Evolutionary conservation across 1,140 invertebrate species (phyloP).

Genomic region (Ephestia elutella): DNA sequence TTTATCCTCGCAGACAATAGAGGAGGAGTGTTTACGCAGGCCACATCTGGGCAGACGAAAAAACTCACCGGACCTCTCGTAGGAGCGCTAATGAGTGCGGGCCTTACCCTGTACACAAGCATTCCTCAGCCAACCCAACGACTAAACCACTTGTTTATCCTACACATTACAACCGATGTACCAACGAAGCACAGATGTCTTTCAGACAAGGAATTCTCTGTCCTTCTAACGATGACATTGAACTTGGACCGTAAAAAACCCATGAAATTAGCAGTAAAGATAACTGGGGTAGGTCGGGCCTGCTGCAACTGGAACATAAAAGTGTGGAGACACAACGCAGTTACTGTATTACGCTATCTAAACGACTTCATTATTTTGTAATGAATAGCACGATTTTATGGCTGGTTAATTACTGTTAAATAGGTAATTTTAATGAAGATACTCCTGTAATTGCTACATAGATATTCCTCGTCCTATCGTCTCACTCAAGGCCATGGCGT

Average conservation of each 20-base stretch:
- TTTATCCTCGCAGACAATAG: conserved; percentile 58
- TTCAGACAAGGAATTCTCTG: conserved; percentile 42
- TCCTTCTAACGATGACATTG: conserved; percentile 56
- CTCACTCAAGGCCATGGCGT: no score
- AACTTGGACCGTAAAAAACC: conserved; percentile 66
- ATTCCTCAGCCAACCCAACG: conserved; percentile 34
- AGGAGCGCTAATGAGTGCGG: conserved; percentile 57
- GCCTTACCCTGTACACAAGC: conserved; percentile 29
- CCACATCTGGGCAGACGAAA: conserved; percentile 64
- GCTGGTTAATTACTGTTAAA: conserved; percentile 11
- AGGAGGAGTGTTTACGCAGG: conserved; percentile 57
- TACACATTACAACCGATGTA: conserved; percentile 30
- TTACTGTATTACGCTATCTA: neutral
- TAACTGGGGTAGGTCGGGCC: conserved; percentile 56
- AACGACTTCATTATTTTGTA: conserved; percentile 9
- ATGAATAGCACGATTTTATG: conserved; percentile 20
- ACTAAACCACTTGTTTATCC: conserved; percentile 48
- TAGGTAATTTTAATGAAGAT: no score
- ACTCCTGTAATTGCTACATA: neutral
- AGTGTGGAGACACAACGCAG: neutral
- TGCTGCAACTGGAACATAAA: neutral
- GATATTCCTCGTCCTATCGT: no score
- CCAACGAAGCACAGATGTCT: conserved; percentile 49
- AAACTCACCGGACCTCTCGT: conserved; percentile 64
- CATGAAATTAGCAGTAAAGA: conserved; percentile 67